phyloP scores from a whole-genome alignment of 2,888 invertebrate species.

The Junonia oenone region DNA sequence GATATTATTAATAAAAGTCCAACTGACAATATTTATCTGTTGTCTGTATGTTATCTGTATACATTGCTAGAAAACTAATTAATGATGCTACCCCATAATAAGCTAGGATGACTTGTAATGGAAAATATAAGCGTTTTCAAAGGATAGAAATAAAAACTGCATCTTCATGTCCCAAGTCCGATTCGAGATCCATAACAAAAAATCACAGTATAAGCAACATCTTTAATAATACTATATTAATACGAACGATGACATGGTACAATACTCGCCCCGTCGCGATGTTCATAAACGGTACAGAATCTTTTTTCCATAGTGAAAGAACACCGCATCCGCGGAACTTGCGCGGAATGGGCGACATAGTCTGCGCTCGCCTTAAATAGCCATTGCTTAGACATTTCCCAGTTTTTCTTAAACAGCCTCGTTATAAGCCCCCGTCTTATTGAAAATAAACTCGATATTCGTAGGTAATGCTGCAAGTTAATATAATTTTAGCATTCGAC shows the following conservation, averaged over 20 bases:
- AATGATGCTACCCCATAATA: too few species aligned
- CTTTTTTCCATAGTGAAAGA: constrained; percentile 5
- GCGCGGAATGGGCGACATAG: constrained; percentile 5
- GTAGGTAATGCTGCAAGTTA: constrained; percentile 17
- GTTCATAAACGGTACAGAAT: constrained; percentile 6
- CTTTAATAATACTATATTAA: too few species aligned
- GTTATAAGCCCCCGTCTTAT: constrained; percentile 22
- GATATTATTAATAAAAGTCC: too few species aligned
- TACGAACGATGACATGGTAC: not conserved
- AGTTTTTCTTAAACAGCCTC: constrained; percentile 24
- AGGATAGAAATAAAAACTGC: too few species aligned
- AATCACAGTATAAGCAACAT: too few species aligned
- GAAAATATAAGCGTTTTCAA: too few species aligned
- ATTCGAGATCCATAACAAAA: too few species aligned
- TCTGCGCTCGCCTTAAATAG: constrained; percentile 24
- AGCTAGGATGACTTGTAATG: too few species aligned
- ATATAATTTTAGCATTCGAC: constrained; percentile 34
- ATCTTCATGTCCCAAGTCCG: too few species aligned
- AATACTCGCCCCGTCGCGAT: constrained; percentile 7
- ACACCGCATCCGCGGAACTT: not conserved
- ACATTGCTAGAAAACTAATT: too few species aligned
- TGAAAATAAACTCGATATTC: constrained; percentile 25
- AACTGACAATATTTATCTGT: too few species aligned
- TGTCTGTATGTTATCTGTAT: too few species aligned
- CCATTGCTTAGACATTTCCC: constrained; percentile 24